These are phyloP conservation scores for Eilema sororculum DNA, from an alignment of 2,888 invertebrate genomes.

Conservation along the genomic window DNA sequence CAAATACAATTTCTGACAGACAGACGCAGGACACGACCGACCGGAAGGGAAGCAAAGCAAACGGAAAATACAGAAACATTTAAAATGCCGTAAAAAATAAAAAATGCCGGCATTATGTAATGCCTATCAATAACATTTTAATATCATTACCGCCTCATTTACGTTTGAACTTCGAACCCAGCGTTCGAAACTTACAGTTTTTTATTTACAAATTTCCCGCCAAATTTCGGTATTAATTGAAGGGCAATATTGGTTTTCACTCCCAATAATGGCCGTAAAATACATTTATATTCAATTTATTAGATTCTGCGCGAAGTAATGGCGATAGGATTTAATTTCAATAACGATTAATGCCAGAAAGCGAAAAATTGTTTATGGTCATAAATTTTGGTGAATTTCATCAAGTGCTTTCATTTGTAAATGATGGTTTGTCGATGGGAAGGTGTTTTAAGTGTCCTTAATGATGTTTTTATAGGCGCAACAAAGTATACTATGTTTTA, in stretches of 20 bases:
- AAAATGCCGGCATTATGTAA: neutral
- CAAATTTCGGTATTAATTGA: conserved; percentile 29
- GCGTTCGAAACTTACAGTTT: neutral
- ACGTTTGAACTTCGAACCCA: neutral
- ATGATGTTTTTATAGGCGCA: neutral
- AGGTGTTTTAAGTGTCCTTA: conserved; percentile 16
- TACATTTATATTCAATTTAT: conserved; percentile 36
- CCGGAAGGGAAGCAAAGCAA: too few species aligned
- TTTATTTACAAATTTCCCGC: conserved; percentile 10
- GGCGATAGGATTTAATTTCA: conserved; percentile 24
- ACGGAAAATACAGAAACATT: neutral
- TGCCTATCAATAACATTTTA: conserved; percentile 1
- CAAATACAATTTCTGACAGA: neutral
- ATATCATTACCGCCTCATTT: neutral
- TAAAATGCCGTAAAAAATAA: too few species aligned
- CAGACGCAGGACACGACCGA: too few species aligned
- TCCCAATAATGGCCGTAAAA: conserved; percentile 27
- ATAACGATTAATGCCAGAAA: conserved; percentile 11
- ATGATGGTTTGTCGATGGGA: conserved; percentile 11
- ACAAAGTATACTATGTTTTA: neutral
- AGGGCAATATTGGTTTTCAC: conserved; percentile 43
- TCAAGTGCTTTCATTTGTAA: conserved; percentile 16
- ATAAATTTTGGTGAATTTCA: conserved; percentile 13
- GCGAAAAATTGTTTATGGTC: conserved; percentile 13
- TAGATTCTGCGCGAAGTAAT: conserved; percentile 27